Percentiles rank a stretch among this genome's conserved stretches.
Evolutionary conservation across 2,888 invertebrate genomes (phyloP).

Genomic region (Volucella bombylans): DNA sequence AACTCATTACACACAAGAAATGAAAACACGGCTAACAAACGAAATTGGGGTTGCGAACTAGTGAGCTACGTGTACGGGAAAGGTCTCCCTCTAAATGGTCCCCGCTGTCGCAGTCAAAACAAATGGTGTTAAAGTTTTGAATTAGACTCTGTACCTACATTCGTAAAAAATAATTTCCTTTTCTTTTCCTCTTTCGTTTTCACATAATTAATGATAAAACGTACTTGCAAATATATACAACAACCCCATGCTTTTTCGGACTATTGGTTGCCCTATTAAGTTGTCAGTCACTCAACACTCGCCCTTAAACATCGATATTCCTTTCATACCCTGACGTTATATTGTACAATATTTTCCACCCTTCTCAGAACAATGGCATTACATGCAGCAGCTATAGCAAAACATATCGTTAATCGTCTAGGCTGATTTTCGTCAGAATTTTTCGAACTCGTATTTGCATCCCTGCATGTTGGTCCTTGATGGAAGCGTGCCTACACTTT

Average conservation of each 20-base stretch:
- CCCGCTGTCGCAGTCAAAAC: constrained; percentile 39
- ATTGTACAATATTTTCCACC: constrained; percentile 14
- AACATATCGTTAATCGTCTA: constrained; percentile 42
- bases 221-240: constrained; percentile 62
- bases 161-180: constrained; percentile 4
- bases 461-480: constrained; percentile 39
- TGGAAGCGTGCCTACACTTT: constrained; percentile 3
- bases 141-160: constrained; percentile 16
- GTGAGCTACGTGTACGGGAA: not conserved
- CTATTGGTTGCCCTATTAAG: constrained; percentile 73
- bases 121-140: constrained; percentile 32
- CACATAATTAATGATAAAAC: constrained; percentile 65
- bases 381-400: constrained; percentile 60
- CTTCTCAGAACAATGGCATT: constrained; percentile 32
- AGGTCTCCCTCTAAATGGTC: constrained; percentile 9
- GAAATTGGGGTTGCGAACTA: constrained; percentile 37
- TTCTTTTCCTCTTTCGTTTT: constrained; percentile 40
- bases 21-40: constrained; percentile 42
- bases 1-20: constrained; percentile 62
- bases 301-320: constrained; percentile 62
- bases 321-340: constrained; percentile 45
- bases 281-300: constrained; percentile 74
- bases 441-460: constrained; percentile 45
- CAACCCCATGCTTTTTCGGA: constrained; percentile 65
- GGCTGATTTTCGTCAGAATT: constrained; percentile 38